A percentile compares a stretch with the other conserved stretches of the same genome.
These are phyloP conservation scores for Crossocerus cetratus DNA, from an alignment of 2,888 invertebrate genomes.

Conservation along the genomic window DNA sequence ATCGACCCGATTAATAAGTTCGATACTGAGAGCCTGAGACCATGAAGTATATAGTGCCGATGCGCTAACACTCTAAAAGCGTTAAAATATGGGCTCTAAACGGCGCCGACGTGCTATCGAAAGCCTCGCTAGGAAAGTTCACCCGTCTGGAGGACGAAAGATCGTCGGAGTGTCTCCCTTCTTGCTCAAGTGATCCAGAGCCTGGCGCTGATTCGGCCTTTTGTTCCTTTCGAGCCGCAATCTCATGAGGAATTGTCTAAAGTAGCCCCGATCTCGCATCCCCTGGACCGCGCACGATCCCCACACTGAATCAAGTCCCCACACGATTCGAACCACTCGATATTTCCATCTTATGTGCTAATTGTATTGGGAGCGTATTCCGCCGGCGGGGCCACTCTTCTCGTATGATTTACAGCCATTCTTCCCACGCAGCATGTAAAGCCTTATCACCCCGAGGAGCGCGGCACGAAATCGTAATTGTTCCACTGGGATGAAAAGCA, in stretches of 20 bases:
- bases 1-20: conserved; percentile 32
- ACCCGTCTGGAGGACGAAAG: conserved; percentile 19
- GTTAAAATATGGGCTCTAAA: conserved; percentile 37
- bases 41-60: conserved; percentile 30
- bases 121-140: conserved; percentile 29
- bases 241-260: background rate
- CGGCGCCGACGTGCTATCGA: conserved; percentile 4
- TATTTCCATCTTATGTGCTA: too few species aligned
- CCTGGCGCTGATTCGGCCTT: conserved; percentile 19
- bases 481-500: conserved; percentile 47
- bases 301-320: too few species aligned
- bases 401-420: too few species aligned
- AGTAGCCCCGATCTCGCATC: background rate
- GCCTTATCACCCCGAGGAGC: background rate
- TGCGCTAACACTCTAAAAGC: conserved; percentile 38
- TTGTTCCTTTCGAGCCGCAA: conserved; percentile 18
- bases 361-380: too few species aligned
- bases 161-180: conserved; percentile 39
- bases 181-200: conserved; percentile 13
- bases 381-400: too few species aligned
- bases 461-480: conserved; percentile 47
- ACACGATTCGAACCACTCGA: too few species aligned
- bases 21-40: conserved; percentile 31
- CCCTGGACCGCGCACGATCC: background rate
- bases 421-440: too few species aligned